phyloP scores from a whole-genome alignment of 2,888 invertebrate species.

The Mythimna albipuncta region DNA sequence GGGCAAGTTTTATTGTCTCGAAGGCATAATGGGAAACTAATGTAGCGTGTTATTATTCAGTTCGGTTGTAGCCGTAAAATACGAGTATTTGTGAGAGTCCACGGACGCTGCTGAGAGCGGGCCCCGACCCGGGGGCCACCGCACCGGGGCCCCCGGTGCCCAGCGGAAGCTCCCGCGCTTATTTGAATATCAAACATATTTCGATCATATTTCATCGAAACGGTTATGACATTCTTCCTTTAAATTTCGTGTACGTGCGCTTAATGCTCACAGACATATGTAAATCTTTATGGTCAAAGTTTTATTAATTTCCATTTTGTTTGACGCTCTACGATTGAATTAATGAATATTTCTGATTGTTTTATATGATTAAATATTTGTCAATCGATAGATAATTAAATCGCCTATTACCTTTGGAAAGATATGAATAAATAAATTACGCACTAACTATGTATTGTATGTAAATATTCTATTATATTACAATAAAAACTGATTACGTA shows the following conservation, averaged over 20 bases:
- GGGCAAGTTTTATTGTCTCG: constrained; percentile 91
- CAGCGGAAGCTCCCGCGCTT: constrained; percentile 87
- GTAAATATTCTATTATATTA: constrained; percentile 68
- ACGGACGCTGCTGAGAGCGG: constrained; percentile 69
- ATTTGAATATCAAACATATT: constrained; percentile 90
- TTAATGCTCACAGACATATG: constrained; percentile 81
- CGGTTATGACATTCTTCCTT: constrained; percentile 90
- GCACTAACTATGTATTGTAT: constrained; percentile 72
- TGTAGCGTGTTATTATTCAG: constrained; percentile 91
- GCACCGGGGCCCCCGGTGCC: constrained; percentile 65
- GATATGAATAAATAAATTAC: constrained; percentile 69
- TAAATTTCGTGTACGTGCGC: constrained; percentile 81
- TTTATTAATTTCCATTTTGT: constrained; percentile 68
- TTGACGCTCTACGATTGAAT: constrained; percentile 52
- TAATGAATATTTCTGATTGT: constrained; percentile 51
- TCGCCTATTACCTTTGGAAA: constrained; percentile 43
- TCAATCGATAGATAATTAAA: constrained; percentile 28
- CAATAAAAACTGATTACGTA: constrained; percentile 63
- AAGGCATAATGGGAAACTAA: constrained; percentile 91
- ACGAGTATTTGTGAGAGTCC: constrained; percentile 84
- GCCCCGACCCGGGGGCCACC: constrained; percentile 51
- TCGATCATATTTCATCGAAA: constrained; percentile 87
- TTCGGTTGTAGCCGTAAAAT: constrained; percentile 89
- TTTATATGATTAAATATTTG: constrained; percentile 38
- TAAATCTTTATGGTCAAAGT: constrained; percentile 77